Evolutionary conservation across 2,113 vertebrate genomes (phyloP), one percentile per base, ranked within the genome.

Genomic region (Peromyscus leucopus): DNA sequence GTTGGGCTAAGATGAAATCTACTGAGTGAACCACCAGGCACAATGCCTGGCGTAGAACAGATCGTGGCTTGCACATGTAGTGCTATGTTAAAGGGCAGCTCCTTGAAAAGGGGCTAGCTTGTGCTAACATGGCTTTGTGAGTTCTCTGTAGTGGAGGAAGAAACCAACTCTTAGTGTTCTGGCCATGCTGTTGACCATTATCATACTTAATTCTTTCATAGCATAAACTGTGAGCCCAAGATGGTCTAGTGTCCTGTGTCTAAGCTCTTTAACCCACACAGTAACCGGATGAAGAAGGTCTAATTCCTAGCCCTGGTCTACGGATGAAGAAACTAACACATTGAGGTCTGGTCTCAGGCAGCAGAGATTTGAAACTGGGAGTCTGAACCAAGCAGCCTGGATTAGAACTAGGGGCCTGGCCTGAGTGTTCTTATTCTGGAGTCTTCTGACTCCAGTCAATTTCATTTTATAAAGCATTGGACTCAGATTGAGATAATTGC

Each of bases 401-500:
- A 13, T 42, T 26, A 74, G 59, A 31, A 71, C 39, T 28, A 10
- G 22, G 65, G 55, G 46, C n/a, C 75, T 31, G 42, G n/a, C 42
- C n/a, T 39, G 21, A 7, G 33, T 78, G n/a, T 46, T 55, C 63
- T 72, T n/a, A 71, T 69, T 55, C 22, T 31, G 16, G 5, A 11
- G 2, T 31, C 33, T 1, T 42, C 15, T 48, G 15, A 31, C 31
- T 89, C 4, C 33, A 75, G 79, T 33, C 48, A 39, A 86, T 78
- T 93, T 93, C n/a, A 55, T 39, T 65, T 61, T 83, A 83, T 4
- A 72, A 95, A 92, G 84, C 63, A 42, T 24, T 19, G 46, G n/a
- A 86, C 17, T 21, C 59, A 80, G 84, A 87, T 28, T 67, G 83
- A 91, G 36, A 19, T 2, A 28, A 46, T 83, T 39, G 19, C 75